phyloP scores from a whole-genome alignment of 2,797 vertebrate genomes.

The Novumbra hubbsi region DNA sequence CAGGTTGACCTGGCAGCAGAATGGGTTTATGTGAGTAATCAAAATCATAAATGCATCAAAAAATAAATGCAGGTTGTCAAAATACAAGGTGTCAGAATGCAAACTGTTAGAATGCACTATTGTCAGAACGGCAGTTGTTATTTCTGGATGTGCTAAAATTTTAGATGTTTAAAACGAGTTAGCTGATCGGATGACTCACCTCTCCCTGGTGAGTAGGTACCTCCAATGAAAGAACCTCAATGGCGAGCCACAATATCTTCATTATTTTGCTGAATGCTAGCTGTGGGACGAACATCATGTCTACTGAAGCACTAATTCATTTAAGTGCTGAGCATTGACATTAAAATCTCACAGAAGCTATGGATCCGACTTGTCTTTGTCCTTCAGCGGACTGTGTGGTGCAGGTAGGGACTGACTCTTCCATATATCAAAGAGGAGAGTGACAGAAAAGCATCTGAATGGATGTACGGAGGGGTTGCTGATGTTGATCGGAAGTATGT shows the following conservation, averaged over 20 bases:
- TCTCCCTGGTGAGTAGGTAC: not conserved
- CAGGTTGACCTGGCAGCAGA: not conserved
- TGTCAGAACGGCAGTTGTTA: slow-evolving; percentile 9
- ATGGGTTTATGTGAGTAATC: not conserved
- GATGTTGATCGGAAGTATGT: too few species aligned
- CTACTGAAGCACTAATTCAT: not conserved
- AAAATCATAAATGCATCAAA: not conserved
- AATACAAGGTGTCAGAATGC: not conserved
- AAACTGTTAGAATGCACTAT: not conserved
- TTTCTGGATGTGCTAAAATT: not conserved
- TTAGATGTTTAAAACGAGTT: not conserved
- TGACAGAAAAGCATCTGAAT: too few species aligned
- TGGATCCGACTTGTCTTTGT: not conserved
- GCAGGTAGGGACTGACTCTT: too few species aligned
- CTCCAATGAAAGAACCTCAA: slow-evolving; percentile 6
- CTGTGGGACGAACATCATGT: not conserved
- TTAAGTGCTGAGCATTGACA: not conserved
- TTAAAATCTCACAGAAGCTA: not conserved
- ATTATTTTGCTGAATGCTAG: too few species aligned
- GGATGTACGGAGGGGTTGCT: too few species aligned
- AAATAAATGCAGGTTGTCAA: too few species aligned
- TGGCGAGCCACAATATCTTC: not conserved
- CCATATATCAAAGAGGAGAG: too few species aligned
- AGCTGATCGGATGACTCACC: not conserved
- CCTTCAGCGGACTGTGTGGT: not conserved